These are phyloP conservation scores for Acromyrmex heyeri DNA, from an alignment of 1,140 invertebrate genomes.

Conservation along the genomic window DNA sequence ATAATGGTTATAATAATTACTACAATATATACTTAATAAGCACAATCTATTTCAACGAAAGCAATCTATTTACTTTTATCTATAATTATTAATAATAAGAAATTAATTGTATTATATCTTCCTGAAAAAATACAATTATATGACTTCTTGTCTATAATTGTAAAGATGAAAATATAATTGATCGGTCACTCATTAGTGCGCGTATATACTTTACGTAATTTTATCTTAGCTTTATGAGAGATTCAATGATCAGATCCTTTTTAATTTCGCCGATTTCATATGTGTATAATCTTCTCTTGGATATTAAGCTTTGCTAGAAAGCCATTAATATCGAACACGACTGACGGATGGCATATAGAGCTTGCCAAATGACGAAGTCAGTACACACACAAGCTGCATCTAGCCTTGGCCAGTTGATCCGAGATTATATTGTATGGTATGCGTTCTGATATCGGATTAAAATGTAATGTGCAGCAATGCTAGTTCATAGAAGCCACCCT, in stretches of 20 bases:
- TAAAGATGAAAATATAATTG: not conserved
- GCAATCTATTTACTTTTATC: not conserved
- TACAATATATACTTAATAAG: not conserved
- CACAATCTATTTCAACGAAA: not conserved
- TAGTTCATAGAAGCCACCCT: constrained; percentile 23
- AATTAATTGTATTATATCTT: not conserved
- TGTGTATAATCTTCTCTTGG: not conserved
- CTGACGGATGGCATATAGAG: constrained; percentile 2
- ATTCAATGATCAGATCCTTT: not conserved
- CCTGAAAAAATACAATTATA: not conserved
- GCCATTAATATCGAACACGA: constrained; percentile 35
- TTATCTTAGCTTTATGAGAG: not conserved
- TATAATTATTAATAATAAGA: constrained; percentile 9
- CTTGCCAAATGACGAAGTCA: constrained; percentile 62
- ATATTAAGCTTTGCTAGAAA: constrained; percentile 17
- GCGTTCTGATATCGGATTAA: constrained; percentile 71
- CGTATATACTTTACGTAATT: not conserved
- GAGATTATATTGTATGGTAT: constrained; percentile 72
- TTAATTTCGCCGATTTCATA: not conserved
- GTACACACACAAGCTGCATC: constrained; percentile 65
- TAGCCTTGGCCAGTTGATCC: constrained; percentile 63
- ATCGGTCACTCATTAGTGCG: not conserved
- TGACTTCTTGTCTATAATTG: not conserved
- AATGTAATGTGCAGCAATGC: constrained; percentile 60
- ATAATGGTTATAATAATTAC: not conserved